These are phyloP conservation scores for Rhopalosiphum nymphaeae DNA, from an alignment of 2,888 invertebrate genomes.

Conservation along the genomic window DNA sequence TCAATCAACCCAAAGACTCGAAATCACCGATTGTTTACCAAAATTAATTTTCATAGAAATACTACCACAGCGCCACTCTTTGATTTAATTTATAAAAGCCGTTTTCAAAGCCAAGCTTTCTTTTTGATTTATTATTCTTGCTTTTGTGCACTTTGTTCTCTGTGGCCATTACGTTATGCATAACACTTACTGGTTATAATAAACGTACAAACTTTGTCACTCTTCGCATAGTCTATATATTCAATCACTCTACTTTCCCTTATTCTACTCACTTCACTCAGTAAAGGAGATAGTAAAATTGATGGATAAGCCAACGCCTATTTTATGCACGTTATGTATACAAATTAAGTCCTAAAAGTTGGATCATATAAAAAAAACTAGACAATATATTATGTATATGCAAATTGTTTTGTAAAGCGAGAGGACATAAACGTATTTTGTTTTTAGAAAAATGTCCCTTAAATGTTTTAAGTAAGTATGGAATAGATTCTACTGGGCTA, in stretches of 20 bases:
- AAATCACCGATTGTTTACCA: background rate
- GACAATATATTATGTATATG: background rate
- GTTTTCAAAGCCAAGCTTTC: background rate
- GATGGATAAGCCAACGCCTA: slow-evolving; percentile 50
- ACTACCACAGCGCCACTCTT: background rate
- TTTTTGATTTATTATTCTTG: slow-evolving; percentile 36
- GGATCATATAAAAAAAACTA: background rate
- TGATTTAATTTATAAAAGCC: slow-evolving; percentile 1
- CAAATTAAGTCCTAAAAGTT: slow-evolving; percentile 8
- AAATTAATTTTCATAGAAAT: background rate
- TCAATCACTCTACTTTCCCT: background rate
- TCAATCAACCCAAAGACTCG: background rate
- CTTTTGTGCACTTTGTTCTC: slow-evolving; percentile 9
- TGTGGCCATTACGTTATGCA: slow-evolving; percentile 16
- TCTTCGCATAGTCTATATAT: background rate
- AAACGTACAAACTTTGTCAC: slow-evolving; percentile 44
- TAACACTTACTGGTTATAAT: slow-evolving; percentile 28
- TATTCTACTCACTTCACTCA: background rate
- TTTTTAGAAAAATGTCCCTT: slow-evolving; percentile 5
- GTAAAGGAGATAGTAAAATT: slow-evolving; percentile 27
- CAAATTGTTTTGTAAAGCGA: background rate
- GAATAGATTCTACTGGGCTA: background rate
- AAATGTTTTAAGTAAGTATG: background rate
- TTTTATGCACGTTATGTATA: slow-evolving; percentile 17
- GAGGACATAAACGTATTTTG: background rate